A percentile compares a stretch with the other conserved stretches of the same genome.
phyloP scores from a whole-genome alignment of 2,797 vertebrate genomes.

The Novumbra hubbsi region DNA sequence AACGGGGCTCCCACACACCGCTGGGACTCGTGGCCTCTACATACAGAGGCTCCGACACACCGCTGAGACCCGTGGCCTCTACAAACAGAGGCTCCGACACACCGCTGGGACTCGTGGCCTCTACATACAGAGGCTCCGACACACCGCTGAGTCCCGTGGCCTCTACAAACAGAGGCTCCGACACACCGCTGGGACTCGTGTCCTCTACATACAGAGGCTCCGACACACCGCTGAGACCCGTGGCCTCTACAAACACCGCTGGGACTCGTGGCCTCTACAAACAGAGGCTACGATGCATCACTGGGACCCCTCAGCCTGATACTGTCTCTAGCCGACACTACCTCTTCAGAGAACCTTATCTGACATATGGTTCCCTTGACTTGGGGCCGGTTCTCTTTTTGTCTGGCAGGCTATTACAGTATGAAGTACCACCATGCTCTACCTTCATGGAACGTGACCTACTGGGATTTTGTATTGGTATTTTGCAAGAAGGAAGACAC shows the following conservation, averaged over 20 bases:
- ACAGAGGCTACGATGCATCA: slow-evolving; percentile 43
- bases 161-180: neutral
- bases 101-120: neutral
- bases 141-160: slow-evolving; percentile 4
- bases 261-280: slow-evolving; percentile 18
- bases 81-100: neutral
- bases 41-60: slow-evolving; percentile 47
- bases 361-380: slow-evolving; percentile 31
- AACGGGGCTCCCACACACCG: too few species aligned
- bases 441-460: neutral
- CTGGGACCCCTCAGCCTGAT: slow-evolving; percentile 21
- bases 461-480: neutral
- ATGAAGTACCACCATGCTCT: neutral
- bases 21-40: slow-evolving; percentile 3
- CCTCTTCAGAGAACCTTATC: neutral
- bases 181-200: neutral
- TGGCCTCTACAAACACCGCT: slow-evolving; percentile 28
- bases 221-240: slow-evolving; percentile 32
- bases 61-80: slow-evolving; percentile 7
- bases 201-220: slow-evolving; percentile 50
- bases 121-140: slow-evolving; percentile 49
- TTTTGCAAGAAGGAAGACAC: neutral
- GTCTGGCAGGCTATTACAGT: neutral
- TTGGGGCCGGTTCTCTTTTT: neutral
- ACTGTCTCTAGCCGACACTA: slow-evolving; percentile 4